Conservation (phyloP, 2,113 vertebrate species). For the Tychaedon coryphoeus region DNA sequence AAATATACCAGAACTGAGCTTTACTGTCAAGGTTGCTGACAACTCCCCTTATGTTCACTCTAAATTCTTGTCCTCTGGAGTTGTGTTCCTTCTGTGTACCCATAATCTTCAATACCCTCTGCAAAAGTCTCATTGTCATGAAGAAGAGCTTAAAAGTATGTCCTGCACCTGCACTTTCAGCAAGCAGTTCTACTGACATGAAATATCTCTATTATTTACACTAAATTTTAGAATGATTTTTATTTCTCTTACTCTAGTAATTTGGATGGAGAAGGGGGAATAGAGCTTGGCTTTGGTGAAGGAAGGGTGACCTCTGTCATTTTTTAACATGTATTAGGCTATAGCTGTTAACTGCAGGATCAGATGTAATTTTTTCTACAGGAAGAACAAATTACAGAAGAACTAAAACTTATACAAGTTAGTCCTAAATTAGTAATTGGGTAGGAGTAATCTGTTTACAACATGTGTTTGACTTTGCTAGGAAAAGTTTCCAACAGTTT, state of each 20-base stretch:
- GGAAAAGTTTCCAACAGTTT: neutral
- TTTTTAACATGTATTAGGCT: neutral
- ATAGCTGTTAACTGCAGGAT: neutral
- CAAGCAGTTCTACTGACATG: neutral
- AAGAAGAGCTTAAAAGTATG: neutral
- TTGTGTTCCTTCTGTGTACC: neutral
- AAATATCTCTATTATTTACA: neutral
- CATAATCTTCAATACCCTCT: neutral
- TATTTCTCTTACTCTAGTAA: neutral
- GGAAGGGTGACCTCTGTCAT: neutral
- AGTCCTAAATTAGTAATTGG: conserved; percentile 18
- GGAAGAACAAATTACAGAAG: neutral
- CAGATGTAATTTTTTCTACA: neutral
- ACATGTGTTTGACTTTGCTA: neutral
- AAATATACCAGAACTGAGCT: neutral
- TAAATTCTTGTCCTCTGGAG: neutral
- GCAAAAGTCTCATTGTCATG: neutral
- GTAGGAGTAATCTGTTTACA: conserved; percentile 8
- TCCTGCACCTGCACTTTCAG: neutral
- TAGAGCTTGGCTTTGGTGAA: accelerated
- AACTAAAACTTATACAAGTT: conserved; percentile 5
- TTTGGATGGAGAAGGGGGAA: neutral
- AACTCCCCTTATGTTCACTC: neutral
- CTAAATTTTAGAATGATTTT: neutral
- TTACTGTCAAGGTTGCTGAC: neutral